These are phyloP conservation scores for Callithrix jacchus DNA, from an alignment of 2,113 vertebrate genomes.

Conservation along the genomic window DNA sequence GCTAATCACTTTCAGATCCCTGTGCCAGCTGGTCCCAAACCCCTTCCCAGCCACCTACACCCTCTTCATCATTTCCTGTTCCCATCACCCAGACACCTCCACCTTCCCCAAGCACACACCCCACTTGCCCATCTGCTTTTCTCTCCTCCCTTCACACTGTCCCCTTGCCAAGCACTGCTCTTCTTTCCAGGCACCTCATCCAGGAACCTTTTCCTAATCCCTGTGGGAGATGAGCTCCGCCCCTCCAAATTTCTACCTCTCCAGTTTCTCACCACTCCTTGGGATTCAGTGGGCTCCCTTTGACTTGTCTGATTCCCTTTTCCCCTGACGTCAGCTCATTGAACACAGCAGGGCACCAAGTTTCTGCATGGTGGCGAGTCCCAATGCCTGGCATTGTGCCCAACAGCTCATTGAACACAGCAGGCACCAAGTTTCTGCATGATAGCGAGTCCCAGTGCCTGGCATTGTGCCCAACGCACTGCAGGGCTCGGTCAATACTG, in stretches of 20 bases:
- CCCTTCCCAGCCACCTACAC: neutral
- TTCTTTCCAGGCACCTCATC: neutral
- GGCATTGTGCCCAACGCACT: neutral
- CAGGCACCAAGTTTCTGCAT: rapidly evolving
- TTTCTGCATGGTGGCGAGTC: neutral
- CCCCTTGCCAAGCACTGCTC: neutral
- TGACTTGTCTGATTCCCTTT: neutral
- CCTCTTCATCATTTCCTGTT: neutral
- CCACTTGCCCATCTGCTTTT: neutral
- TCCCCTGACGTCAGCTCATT: neutral
- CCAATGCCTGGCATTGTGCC: neutral
- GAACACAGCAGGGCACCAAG: neutral
- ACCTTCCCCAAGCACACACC: neutral
- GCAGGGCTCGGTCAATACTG: rapidly evolving
- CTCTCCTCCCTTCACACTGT: neutral
- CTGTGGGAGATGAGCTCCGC: neutral
- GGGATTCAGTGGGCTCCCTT: neutral
- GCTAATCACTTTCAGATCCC: neutral
- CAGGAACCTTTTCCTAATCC: neutral
- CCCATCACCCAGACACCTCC: neutral
- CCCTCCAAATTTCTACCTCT: neutral
- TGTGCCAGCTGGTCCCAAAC: neutral
- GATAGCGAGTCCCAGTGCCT: neutral
- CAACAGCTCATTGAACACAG: neutral
- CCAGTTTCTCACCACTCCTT: neutral